These are phyloP conservation scores for Oceanodroma tethys DNA, from an alignment of 2,113 vertebrate species.

Conservation along the genomic window DNA sequence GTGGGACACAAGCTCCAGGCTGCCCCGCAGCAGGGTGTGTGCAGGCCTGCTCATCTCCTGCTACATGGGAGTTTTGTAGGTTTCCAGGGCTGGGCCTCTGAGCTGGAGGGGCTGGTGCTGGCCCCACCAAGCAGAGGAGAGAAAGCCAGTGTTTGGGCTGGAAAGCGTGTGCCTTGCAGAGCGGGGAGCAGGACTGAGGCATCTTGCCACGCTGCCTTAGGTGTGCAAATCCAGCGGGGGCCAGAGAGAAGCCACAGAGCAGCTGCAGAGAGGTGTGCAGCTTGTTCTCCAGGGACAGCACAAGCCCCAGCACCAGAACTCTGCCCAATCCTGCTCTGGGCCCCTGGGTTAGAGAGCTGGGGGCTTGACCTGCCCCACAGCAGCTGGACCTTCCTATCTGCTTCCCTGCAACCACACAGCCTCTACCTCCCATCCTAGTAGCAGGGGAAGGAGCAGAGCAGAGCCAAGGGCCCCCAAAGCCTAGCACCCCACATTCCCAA, in stretches of 20 bases:
- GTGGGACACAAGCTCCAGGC: not conserved
- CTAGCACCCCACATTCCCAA: not conserved
- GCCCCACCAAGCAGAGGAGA: not conserved
- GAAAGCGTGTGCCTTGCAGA: fast-evolving
- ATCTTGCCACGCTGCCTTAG: not conserved
- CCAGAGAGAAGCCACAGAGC: not conserved
- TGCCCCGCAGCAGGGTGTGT: not conserved
- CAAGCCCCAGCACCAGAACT: not conserved
- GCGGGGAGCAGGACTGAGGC: not conserved
- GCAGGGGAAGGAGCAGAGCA: not conserved
- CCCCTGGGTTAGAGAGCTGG: not conserved
- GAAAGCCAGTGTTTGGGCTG: not conserved
- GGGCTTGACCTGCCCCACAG: not conserved
- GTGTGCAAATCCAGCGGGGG: not conserved
- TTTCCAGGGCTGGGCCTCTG: not conserved
- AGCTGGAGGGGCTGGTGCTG: not conserved
- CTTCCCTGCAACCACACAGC: not conserved
- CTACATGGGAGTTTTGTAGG: fast-evolving
- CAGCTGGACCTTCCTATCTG: not conserved
- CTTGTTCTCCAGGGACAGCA: not conserved
- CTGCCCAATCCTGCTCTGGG: not conserved
- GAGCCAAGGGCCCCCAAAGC: not conserved
- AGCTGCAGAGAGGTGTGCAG: not conserved
- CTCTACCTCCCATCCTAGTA: not conserved
- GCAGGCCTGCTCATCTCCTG: not conserved